A percentile compares a stretch with the other conserved stretches of the same genome.
phyloP scores from a whole-genome alignment of 2,888 invertebrate genomes.

The Platynereis dumerilii region DNA sequence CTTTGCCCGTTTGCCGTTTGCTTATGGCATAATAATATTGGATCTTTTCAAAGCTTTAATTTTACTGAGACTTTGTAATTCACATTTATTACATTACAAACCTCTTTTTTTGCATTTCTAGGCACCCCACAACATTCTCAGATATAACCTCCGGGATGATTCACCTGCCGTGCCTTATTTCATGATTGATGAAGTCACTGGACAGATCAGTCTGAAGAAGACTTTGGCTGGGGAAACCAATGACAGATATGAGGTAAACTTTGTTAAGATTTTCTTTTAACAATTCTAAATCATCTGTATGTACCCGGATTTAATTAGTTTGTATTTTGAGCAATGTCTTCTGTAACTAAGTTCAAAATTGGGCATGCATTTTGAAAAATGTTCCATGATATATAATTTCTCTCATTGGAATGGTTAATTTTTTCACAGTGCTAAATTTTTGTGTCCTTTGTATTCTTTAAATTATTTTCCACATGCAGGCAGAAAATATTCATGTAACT shows the following conservation, averaged over 20 bases:
- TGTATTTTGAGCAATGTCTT: background rate
- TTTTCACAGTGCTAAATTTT: background rate
- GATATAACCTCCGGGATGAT: conserved; percentile 37
- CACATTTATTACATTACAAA: background rate
- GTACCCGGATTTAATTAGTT: background rate
- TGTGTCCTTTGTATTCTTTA: no score
- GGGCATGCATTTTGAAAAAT: no score
- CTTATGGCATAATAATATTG: no score
- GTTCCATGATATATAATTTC: no score
- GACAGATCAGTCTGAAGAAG: conserved; percentile 42
- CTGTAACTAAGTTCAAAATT: conserved; percentile 4
- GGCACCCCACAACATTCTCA: conserved; percentile 36
- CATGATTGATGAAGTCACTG: conserved; percentile 41
- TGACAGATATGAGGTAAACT: conserved; percentile 28
- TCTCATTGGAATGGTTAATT: no score
- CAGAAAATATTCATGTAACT: no score
- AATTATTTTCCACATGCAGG: no score
- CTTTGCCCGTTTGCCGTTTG: no score
- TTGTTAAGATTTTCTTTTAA: background rate
- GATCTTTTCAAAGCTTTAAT: no score
- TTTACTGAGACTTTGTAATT: no score
- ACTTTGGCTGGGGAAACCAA: conserved; percentile 26
- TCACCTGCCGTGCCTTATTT: conserved; percentile 40
- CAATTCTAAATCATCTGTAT: background rate
- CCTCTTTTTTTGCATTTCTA: conserved; percentile 13